Base-by-base conservation (phyloP, 2,113 vertebrate species). In the Cottus gobio region DNA sequence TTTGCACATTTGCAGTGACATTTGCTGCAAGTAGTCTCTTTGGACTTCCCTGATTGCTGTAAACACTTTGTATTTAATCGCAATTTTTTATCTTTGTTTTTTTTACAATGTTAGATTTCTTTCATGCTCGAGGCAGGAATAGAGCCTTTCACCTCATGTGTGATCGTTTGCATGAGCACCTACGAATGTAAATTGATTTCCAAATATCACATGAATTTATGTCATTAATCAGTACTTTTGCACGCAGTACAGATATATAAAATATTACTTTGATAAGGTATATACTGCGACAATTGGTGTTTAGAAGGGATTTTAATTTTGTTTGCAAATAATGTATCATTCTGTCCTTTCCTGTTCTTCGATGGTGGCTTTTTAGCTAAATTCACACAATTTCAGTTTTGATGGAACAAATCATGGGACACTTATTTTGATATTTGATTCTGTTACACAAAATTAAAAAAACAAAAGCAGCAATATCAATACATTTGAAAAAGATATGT, bases 1-100 rank as follows among this genome's bases (percentile, higher is more conserved):
- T 89, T 93, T 93, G 86, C 91, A 90, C 88, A 86, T 67, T 76
- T 58, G 10, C 61, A 82, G 80, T 79, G n/a, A 50, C 78, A 76
- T 71, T 78, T 73, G 31, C 64, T 80, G 60, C 80, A 57, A 24
- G 54, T 8, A 54, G 75, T 68, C 54, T 84, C 28, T 82, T 85
- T 76, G 12, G 31, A 73, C 63, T 78, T 85, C 81, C 78, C 58
- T 76, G 36, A 71, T 77, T 86, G 91, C 83, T 89, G 83, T 81
- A 82, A 44, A 82, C 76, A 74, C 60, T 83, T 89, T 87, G 11
- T 90, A 90, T 84, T 79, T 80, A 67, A 80, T 66, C 16, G 2
- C 7, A 20, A 34, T 64, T 75, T 83, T 78, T 31, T 56, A 52
- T 26, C 13, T 36, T 57, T 44, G 5, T 54, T 42, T 83, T 90